Percentiles rank a stretch among this genome's conserved stretches.
These are phyloP conservation scores for Cebidichthys violaceus DNA, from an alignment of 2,113 vertebrate species.

Conservation along the genomic window DNA sequence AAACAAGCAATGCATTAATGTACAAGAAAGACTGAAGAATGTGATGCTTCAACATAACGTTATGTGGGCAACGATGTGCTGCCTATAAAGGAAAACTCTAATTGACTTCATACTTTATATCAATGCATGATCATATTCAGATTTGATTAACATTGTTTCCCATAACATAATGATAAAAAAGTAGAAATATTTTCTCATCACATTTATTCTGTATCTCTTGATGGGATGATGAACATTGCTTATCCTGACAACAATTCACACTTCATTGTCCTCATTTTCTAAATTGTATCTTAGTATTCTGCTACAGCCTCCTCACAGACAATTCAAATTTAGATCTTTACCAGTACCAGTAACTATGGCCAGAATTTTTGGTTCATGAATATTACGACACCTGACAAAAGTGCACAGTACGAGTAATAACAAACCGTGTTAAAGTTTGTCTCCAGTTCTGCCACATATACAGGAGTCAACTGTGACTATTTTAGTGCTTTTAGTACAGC, in stretches of 20 bases:
- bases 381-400: too few species aligned
- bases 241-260: constrained; percentile 7
- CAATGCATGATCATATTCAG: background rate
- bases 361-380: background rate
- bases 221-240: background rate
- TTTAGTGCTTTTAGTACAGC: background rate
- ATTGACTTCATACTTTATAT: background rate
- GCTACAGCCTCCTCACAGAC: background rate
- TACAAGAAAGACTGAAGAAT: constrained; percentile 63
- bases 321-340: background rate
- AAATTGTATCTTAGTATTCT: constrained; percentile 2
- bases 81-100: too few species aligned
- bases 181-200: background rate
- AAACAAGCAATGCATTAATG: constrained; percentile 26
- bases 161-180: background rate
- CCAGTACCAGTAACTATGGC: background rate
- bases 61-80: background rate
- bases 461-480: background rate
- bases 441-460: background rate
- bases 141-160: background rate
- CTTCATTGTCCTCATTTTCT: background rate
- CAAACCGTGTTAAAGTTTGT: background rate
- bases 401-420: background rate
- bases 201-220: background rate
- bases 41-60: constrained; percentile 8